Evolutionary conservation across 2,113 vertebrate genomes (phyloP).

Genomic region (Hippocampus comes): DNA sequence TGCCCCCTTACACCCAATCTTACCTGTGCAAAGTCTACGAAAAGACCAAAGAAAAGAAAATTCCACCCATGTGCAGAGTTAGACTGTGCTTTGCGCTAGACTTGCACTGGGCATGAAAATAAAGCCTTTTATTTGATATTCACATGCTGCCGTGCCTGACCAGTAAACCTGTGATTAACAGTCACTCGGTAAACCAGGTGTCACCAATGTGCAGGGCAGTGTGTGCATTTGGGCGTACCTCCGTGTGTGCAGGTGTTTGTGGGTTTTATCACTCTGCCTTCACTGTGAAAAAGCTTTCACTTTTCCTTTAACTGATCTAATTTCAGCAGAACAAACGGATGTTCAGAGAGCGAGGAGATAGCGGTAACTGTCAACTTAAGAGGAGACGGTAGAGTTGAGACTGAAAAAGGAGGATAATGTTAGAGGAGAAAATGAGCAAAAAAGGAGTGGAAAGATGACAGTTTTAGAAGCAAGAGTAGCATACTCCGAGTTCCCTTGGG

Average conservation of each 20-base stretch:
- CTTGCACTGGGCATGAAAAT: no score
- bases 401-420: slow-evolving; percentile 27
- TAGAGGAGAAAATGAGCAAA: slow-evolving; percentile 22
- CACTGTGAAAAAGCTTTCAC: slow-evolving; percentile 63
- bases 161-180: not conserved
- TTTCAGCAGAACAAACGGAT: slow-evolving; percentile 66
- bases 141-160: not conserved
- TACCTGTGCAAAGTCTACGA: no score
- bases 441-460: slow-evolving; percentile 49
- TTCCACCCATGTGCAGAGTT: no score
- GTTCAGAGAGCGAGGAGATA: slow-evolving; percentile 50
- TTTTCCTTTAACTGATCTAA: slow-evolving; percentile 70
- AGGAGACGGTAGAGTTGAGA: slow-evolving; percentile 47
- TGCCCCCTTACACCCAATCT: no score
- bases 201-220: slow-evolving; percentile 38
- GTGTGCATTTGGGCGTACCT: slow-evolving; percentile 14
- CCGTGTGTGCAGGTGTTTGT: slow-evolving; percentile 18
- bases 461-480: slow-evolving; percentile 52
- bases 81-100: no score
- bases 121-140: not conserved
- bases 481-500: slow-evolving; percentile 55
- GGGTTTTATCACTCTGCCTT: slow-evolving; percentile 61
- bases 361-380: slow-evolving; percentile 64
- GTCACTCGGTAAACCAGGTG: slow-evolving; percentile 30
- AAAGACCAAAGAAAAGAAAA: no score